These are phyloP conservation scores for Caenorhabditis afra DNA, from an alignment of 2,888 invertebrate species.

Conservation along the genomic window DNA sequence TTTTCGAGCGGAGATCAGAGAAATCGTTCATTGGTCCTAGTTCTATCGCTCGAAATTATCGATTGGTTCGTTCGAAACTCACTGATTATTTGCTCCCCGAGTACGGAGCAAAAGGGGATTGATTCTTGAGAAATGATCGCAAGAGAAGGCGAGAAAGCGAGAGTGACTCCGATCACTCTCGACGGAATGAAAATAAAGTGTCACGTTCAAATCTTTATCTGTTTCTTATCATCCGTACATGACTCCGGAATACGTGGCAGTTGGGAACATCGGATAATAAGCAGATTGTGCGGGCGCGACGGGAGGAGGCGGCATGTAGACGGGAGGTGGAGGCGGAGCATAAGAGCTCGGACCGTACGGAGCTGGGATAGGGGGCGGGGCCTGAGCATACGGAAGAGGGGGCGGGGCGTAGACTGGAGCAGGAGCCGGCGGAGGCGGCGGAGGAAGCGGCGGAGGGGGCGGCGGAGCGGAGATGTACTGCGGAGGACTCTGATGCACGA, in stretches of 20 bases:
- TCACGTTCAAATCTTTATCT: neutral
- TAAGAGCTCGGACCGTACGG: neutral
- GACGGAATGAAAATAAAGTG: neutral
- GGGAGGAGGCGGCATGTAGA: constrained; percentile 10
- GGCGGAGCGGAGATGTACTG: constrained; percentile 31
- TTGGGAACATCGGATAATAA: constrained; percentile 27
- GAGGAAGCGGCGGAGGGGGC: constrained; percentile 20
- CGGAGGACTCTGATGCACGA: constrained; percentile 42
- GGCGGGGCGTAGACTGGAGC: constrained; percentile 31
- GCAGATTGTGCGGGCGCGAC: constrained; percentile 3
- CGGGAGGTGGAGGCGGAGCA: constrained; percentile 16
- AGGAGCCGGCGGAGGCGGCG: constrained; percentile 17
- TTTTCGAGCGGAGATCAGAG: neutral
- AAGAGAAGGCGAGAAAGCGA: too few relatives aligned
- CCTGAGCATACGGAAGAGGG: constrained; percentile 16
- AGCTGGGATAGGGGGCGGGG: constrained; percentile 7
- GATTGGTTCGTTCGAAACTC: too few relatives aligned
- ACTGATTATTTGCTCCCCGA: too few relatives aligned
- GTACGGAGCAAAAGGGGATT: too few relatives aligned
- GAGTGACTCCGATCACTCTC: too few relatives aligned
- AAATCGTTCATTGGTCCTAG: neutral
- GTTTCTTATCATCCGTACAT: constrained; percentile 19
- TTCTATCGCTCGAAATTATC: neutral
- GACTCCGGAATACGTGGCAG: constrained; percentile 13
- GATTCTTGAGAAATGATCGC: too few relatives aligned